These are phyloP conservation scores for Pygocentrus nattereri DNA, from an alignment of 2,797 vertebrate genomes.

Conservation along the genomic window DNA sequence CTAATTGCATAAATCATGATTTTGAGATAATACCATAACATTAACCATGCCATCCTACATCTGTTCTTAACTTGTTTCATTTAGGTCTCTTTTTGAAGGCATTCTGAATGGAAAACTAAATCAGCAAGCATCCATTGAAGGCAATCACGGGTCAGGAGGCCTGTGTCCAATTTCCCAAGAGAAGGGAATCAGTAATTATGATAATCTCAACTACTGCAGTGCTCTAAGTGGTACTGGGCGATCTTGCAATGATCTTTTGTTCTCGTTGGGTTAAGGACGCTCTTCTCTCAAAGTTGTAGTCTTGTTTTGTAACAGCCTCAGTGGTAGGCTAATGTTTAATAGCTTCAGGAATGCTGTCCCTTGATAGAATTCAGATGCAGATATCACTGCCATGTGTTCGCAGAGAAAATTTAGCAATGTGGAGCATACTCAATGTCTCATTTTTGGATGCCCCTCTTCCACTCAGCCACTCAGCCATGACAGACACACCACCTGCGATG, in stretches of 20 bases:
- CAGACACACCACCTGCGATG: slow-evolving; percentile 32
- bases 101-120: background rate
- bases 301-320: background rate
- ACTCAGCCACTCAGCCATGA: slow-evolving; percentile 31
- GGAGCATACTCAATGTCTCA: slow-evolving; percentile 34
- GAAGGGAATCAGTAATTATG: background rate
- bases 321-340: background rate
- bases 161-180: background rate
- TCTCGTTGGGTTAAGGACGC: background rate
- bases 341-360: background rate
- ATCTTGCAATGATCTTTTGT: background rate
- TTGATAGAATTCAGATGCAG: slow-evolving; percentile 35
- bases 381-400: slow-evolving; percentile 40
- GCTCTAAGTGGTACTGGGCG: background rate
- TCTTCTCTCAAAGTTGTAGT: background rate
- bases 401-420: background rate
- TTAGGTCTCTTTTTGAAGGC: too few relatives aligned
- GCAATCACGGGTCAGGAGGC: background rate
- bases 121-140: background rate
- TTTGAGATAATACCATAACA: too few relatives aligned
- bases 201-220: background rate
- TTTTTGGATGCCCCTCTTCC: slow-evolving; percentile 7
- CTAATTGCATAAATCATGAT: too few relatives aligned
- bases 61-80: too few relatives aligned
- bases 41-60: too few relatives aligned